phyloP scores from a whole-genome alignment of 2,797 vertebrate species.

The Miichthys miiuy region DNA sequence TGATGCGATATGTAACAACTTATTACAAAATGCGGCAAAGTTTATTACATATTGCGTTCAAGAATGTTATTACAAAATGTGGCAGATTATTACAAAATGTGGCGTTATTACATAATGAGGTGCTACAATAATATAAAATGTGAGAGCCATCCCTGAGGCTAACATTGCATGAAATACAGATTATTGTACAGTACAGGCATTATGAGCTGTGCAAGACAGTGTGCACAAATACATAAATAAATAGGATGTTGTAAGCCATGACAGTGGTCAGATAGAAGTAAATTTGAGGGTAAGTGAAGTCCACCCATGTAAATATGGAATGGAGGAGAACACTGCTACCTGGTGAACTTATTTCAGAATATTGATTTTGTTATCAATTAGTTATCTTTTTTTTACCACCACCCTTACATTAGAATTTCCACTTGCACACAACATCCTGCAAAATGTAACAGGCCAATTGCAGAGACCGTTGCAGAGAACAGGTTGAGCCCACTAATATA shows the following conservation, averaged over 20 bases:
- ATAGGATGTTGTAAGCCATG: not conserved
- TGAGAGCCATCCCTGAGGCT: not conserved
- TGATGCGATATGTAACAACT: no score
- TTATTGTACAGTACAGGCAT: not conserved
- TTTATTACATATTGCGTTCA: no score
- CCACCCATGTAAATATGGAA: not conserved
- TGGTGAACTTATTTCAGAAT: not conserved
- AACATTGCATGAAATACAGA: not conserved
- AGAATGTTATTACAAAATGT: no score
- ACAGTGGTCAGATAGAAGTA: not conserved
- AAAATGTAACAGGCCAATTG: not conserved
- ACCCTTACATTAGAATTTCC: not conserved
- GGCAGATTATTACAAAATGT: no score
- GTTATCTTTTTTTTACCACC: not conserved
- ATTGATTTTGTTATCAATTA: not conserved
- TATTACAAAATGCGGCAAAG: no score
- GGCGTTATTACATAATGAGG: no score
- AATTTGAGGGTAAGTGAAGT: not conserved
- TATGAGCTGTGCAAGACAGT: conserved; percentile 10
- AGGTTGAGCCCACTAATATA: not conserved
- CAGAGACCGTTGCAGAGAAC: not conserved
- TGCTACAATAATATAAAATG: not conserved
- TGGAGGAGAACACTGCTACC: not conserved
- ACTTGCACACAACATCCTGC: not conserved
- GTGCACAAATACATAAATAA: not conserved